Evolutionary conservation across 2,797 vertebrate species (phyloP), one percentile per base, ranked within the genome.

Genomic region (Lophius americanus): DNA sequence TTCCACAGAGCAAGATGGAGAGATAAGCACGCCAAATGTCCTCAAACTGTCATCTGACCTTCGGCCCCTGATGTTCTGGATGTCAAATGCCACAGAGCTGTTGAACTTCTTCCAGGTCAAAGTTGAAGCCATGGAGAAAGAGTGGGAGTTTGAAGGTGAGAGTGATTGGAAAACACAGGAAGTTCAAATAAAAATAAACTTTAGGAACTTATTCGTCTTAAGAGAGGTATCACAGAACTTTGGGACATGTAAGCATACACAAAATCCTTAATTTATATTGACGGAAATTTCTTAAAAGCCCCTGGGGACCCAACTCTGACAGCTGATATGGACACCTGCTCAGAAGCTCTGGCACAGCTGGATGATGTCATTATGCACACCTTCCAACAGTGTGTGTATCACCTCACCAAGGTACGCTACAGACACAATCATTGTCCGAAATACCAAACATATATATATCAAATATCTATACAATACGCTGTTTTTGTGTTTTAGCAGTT

Each of bases 361-460:
- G 96, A 98, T 87, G 96, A 98, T 62, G 95, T 98, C 89, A 97
- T 98, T 65, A 97, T 97, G 96, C 96, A 96, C 79, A 98, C 96
- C 32, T 98, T 98, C 87, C 96, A 98, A 87, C 96, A 97, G 89
- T 97, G 95, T 51, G 96, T 98, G 60, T 98, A 98, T 84, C 96
- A 98, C 90, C 93, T 98, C 81, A 98, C 96, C 74, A 98, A 98
- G 95, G 96, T 96, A 64, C 42, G 58, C n/a, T 38, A 23, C 0
- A 23, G 2, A 48, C 14, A n/a, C 53, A 5, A 52, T 2, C 13
- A 38, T 3, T 38, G 5, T 14, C 5, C 2, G 51, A 35, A 49
- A 10, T 13, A 33, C 9, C 6, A 51, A 2, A 9, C 7, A 23
- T 33, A 14, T 8, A 4, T 23, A 23, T 23, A 23, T 23, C 23